Percentiles rank a stretch among this genome's conserved stretches.
phyloP scores from a whole-genome alignment of 2,888 invertebrate species.

The Eilema sororculum region DNA sequence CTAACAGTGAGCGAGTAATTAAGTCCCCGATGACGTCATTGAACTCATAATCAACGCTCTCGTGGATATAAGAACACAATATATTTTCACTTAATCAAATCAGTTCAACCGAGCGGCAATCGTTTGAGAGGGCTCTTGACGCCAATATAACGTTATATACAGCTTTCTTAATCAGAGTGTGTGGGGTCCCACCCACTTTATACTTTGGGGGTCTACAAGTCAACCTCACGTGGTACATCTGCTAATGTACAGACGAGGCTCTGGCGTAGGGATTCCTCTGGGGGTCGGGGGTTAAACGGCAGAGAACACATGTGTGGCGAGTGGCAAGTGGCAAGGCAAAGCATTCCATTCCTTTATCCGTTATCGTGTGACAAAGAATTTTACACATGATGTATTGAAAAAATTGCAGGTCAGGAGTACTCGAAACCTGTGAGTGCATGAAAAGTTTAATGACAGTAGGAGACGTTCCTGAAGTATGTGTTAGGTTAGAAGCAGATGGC shows the following conservation, averaged over 20 bases:
- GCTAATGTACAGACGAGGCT: no score
- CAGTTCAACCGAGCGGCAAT: constrained; percentile 15
- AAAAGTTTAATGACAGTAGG: background rate
- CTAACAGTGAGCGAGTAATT: background rate
- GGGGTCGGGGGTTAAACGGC: no score
- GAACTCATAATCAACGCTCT: background rate
- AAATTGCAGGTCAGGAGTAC: background rate
- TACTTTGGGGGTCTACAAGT: no score
- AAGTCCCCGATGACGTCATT: background rate
- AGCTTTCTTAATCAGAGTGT: background rate
- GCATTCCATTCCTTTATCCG: no score
- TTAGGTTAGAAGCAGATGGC: background rate
- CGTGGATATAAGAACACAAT: constrained; percentile 5
- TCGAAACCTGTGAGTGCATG: no score
- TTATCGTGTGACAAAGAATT: no score
- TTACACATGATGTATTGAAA: background rate
- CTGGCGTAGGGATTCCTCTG: no score
- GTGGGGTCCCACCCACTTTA: background rate
- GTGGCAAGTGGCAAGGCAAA: no score
- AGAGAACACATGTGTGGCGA: no score
- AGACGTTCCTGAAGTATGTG: background rate
- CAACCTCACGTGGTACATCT: no score
- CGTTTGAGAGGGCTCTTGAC: background rate
- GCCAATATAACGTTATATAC: background rate
- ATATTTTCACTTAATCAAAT: constrained; percentile 24